Evolutionary conservation across 1,140 invertebrate species (phyloP), one percentile per base, ranked within the genome.

Genomic region (Pseudomyrmex flavicornis): DNA sequence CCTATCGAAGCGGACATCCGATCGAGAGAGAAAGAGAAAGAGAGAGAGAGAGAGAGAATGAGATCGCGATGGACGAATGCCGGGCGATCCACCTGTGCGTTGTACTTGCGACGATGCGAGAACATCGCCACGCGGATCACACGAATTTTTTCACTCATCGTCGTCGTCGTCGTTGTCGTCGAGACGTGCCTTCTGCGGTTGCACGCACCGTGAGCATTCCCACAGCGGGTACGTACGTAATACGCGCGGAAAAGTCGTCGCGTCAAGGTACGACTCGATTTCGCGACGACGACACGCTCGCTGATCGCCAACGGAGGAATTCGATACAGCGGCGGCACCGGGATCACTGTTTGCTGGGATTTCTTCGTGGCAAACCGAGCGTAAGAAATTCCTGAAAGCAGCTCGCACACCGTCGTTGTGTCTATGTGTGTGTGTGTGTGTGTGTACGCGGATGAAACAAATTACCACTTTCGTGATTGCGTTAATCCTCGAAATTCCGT

Each of bases 1-100:
- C 89, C 87, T 93, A 91, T 92, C 91, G 89, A 90, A 92, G 90
- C 91, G 90, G 84, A 93, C 88, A 92, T 93, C 92, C 92, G 85
- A 92, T 73, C 63, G 72, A 74, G 75, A 73, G 26, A 62, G 10
- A 66, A 12, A 79, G 63, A 26, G 15, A 66, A 12, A 79, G 63
- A 26, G 26, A 26, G 26, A 22, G 20, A 22, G 20, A 22, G 26
- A 26, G 26, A 26, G 3, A 26, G 26, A 26, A 26, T 26, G 26
- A 26, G 26, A 26, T 2, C 68, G 65, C 17, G 59, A 35, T 35
- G 35, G 35, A 17, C 73, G 59, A 54, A 80, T 68, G 77, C 35
- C 44, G 75, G 54, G 48, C 69, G 86, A 85, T 87, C 46, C 77
- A 86, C 68, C 59, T 85, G 77, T 20, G 73, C 22, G 80, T 26